Evolutionary conservation across 37 sponge, comb jelly and placozoan species (phyloP), one percentile per base, ranked within the genome.

Genomic region (Ianthella basta): DNA sequence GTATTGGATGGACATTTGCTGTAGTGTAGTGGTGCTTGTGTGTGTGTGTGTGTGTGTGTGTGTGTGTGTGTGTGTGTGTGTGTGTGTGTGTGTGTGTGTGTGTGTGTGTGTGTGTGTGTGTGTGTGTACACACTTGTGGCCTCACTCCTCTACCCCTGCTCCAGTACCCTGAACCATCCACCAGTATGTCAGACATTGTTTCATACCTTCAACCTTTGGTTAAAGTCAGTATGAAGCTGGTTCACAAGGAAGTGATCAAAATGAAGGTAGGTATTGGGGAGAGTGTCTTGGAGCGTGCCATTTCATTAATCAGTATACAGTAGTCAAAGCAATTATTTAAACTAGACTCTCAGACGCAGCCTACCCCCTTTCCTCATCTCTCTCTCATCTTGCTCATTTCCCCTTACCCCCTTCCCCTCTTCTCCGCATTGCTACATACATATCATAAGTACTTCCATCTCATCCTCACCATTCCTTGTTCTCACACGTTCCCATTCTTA

Each of bases 11-110:
- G n/a, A n/a, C n/a, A n/a, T n/a, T n/a, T n/a, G n/a, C n/a, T n/a
- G n/a, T n/a, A n/a, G n/a, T n/a, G n/a, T n/a, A n/a, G n/a, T n/a
- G n/a, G 61, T 81, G 82, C 13, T 10, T 57, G 61, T 81, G 61
- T 57, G 82, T 81, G 61, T 57, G 82, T 81, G 61, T 81, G 82
- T 81, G 61, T 59, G 36, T 34, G 33, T 57, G 82, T 81, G 82
- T 59, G 61, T 57, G 61, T 81, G 61, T 81, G 82, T 57, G 61
- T 81, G 61, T 57, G 61, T 57, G 61, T 80, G 82, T 81, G 61
- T 81, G 61, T 81, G 82, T 81, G 61, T 57, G 61, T 81, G 82
- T 81, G 60, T 59, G 82, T 44, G 50, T 44, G 50, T 44, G 8
- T 44, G 50, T 44, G 8, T 8, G 50, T 44, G 8, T 44, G 50